phyloP scores from a whole-genome alignment of 2,113 vertebrate genomes.

The Eira barbara region DNA sequence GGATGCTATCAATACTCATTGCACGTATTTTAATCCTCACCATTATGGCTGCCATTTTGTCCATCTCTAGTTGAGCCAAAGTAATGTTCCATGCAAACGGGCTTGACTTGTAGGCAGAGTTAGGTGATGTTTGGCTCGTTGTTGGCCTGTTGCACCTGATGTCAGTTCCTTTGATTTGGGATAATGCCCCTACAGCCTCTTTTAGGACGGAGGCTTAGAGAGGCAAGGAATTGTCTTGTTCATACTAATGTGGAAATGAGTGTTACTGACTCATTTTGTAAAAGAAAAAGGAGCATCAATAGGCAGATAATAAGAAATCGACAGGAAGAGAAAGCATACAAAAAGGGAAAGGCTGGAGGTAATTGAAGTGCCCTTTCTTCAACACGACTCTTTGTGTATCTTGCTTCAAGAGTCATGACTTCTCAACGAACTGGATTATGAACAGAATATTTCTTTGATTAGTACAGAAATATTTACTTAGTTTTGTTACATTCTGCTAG shows the following conservation, averaged over 20 bases:
- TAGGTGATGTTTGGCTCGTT: neutral
- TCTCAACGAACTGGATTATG: neutral
- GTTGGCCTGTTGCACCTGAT: neutral
- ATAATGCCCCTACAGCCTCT: neutral
- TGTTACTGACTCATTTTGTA: neutral
- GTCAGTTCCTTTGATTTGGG: neutral
- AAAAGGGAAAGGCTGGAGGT: neutral
- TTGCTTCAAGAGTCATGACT: neutral
- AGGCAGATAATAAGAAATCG: neutral
- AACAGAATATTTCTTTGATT: neutral
- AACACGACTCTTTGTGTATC: rapidly evolving
- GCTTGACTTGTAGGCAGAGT: neutral
- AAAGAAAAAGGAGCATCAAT: neutral
- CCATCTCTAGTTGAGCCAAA: neutral
- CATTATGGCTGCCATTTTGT: neutral
- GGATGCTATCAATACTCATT: neutral
- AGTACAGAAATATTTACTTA: neutral
- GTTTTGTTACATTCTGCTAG: neutral
- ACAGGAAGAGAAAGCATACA: neutral
- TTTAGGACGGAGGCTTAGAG: neutral
- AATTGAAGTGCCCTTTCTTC: rapidly evolving
- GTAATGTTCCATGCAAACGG: neutral
- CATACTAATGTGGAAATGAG: neutral
- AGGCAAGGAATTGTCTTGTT: neutral
- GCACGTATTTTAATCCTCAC: too few species aligned